Base-by-base conservation (phyloP, 2,113 vertebrate species). In the Neolamprologus modestus region DNA sequence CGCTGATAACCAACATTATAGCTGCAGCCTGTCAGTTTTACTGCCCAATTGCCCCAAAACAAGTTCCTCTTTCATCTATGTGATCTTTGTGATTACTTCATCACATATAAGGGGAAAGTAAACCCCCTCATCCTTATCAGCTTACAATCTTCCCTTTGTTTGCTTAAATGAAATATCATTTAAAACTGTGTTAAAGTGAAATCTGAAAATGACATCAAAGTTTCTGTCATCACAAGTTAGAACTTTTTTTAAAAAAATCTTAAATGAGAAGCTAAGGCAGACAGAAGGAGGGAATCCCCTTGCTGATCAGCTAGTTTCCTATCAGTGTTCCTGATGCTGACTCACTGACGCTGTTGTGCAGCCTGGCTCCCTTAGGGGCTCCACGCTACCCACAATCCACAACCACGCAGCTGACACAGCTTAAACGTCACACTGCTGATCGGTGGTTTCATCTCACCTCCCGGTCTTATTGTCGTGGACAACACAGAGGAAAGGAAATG, bases 171-270 rank as follows among this genome's bases (percentile, higher is more conserved):
- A 57, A 82, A 50, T 47, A 50, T 50, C 3, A 66, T 21, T 66
- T 63, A 11, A 66, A 66, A n/a, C 31, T 37, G 33, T 37, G 13
- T 21, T 66, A 37, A 66, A 66, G 33, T 37, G 33, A 66, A 66
- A 37, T 66, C 61, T 66, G 19, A n/a, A 66, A 66, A 66, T n/a
- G 61, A 66, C 61, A n/a, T 37, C 17, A n/a, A 66, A 66, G 61
- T 66, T 66, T 66, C 33, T 66, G 33, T n/a, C 61, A 3, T 66
- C 61, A 66, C 61, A 37, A 63, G 9, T 63, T 63, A 35, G 59
- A 63, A 11, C 7, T 57, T 57, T 57, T 14, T 1, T 0, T 0
- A 0, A 3, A 3, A 33, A 12, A 5, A 66, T 35, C 33, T 66
- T 37, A n/a, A 66, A 37, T 11, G 37, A 26, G 14, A 84, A 21